A percentile compares a stretch with the other conserved stretches of the same genome.
These are phyloP conservation scores for Esox masquinongy DNA, from an alignment of 2,797 vertebrate genomes.

Conservation along the genomic window DNA sequence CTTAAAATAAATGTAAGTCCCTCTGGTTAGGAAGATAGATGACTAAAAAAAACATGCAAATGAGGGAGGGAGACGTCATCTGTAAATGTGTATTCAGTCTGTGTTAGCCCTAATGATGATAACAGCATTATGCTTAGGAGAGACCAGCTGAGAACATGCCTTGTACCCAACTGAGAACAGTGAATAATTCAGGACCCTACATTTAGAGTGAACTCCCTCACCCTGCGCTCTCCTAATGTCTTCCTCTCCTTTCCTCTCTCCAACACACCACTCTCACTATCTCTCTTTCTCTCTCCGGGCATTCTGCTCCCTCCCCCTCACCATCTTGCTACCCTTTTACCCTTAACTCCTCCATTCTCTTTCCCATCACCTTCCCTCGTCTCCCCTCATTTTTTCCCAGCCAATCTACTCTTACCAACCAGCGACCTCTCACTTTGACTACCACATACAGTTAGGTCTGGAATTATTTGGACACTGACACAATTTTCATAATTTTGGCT, in stretches of 20 bases:
- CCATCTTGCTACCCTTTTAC: conserved; percentile 2
- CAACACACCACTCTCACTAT: neutral
- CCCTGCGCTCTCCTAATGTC: conserved; percentile 8
- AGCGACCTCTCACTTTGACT: neutral
- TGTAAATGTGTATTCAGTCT: neutral
- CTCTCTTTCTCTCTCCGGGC: conserved; percentile 1
- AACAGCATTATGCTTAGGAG: conserved; percentile 44
- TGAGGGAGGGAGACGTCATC: conserved; percentile 21
- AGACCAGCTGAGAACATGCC: conserved; percentile 18
- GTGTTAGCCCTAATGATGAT: conserved; percentile 22
- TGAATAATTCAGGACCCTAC: conserved; percentile 67
- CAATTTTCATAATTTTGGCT: too few species aligned
- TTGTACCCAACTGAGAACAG: conserved; percentile 47
- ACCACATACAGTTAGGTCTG: neutral
- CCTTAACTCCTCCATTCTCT: conserved; percentile 6
- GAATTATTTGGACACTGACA: too few species aligned
- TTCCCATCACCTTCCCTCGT: neutral
- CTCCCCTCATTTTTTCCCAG: neutral
- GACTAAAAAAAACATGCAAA: conserved; percentile 13
- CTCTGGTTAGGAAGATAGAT: neutral
- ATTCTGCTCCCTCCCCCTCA: neutral
- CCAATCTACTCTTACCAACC: neutral
- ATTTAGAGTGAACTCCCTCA: conserved; percentile 62
- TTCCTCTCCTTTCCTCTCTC: neutral
- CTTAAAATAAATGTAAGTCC: neutral